Evolutionary conservation across 2,797 vertebrate species (phyloP), one percentile per base, ranked within the genome.

Genomic region (Epinephelus awoara): DNA sequence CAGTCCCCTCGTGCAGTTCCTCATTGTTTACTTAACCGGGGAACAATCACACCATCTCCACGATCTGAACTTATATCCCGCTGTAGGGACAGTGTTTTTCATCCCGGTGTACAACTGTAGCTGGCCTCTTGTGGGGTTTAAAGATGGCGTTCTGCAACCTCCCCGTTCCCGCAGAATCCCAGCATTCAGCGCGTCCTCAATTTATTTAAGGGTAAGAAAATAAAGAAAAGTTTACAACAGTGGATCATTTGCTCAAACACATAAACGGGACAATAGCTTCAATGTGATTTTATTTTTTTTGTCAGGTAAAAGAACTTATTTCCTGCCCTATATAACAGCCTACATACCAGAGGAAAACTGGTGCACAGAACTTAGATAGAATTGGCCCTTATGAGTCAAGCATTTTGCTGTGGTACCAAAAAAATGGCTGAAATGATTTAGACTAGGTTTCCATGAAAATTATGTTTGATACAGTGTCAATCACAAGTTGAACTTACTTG

Each of bases 81-180:
- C 88, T 65, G 78, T 50, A 70, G 64, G 80, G 83, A 75, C 15
- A 49, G 78, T 92, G 87, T 91, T 91, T 89, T 84, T 86, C 90
- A 89, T 93, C 92, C 91, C 93, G 85, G 92, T 91, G 89, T 79
- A 84, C 80, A 88, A 92, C 92, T 87, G 90, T 86, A 85, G 86
- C 90, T 94, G 92, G 88, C 90, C 94, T 92, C 89, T 91, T 85
- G 90, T 94, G 96, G 95, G 95, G 95, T 96, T 96, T 96, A 96
- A 96, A 96, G 95, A 96, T 96, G 96, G 95, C 95, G 94, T 94
- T 63, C 68, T 27, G 74, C 85, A 46, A 90, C 61, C 85, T 89
- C 72, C 86, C 87, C 72, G 90, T 85, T 94, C 94, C 93, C 87
- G 93, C 95, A 95, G 88, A 92, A 84, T 95, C 95, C 94, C 95